Evolutionary conservation across 2,113 vertebrate genomes (phyloP).

Genomic region (human): GRCh38 chrX:48925501-48926000

Average conservation of each 20-base stretch:
- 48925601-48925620: neutral
- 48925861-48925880: slow-evolving; percentile 94
- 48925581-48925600: slow-evolving; percentile 14
- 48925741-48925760: slow-evolving; percentile 6
- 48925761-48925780: neutral
- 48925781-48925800: neutral
- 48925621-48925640: neutral
- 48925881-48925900: slow-evolving; percentile 97
- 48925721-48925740: neutral
- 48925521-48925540: neutral
- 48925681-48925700: slow-evolving; percentile 39
- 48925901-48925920: slow-evolving; percentile 95
- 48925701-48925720: neutral
- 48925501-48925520: neutral
- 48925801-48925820: neutral
- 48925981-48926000: slow-evolving; percentile 98
- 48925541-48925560: slow-evolving; percentile 8
- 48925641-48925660: neutral
- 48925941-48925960: slow-evolving; percentile 98
- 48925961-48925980: slow-evolving; percentile 96
- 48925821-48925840: neutral
- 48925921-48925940: slow-evolving; percentile 98
- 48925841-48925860: slow-evolving; percentile 65
- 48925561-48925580: neutral
- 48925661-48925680: neutral